phyloP scores from a whole-genome alignment of 1,140 invertebrate genomes.

The honey bee (Apis mellifera) region Amel_HAv3.1 CM009935.2:9360001-9360500 shows the following conservation, averaged over 20 bases:
- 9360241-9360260: conserved; percentile 88
- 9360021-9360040: conserved; percentile 85
- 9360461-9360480: conserved; percentile 72
- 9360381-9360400: conserved; percentile 71
- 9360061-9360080: conserved; percentile 84
- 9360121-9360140: conserved; percentile 83
- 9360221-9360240: conserved; percentile 81
- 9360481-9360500: conserved; percentile 81
- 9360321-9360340: conserved; percentile 85
- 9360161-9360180: neutral
- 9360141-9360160: conserved; percentile 83
- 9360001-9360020: conserved; percentile 86
- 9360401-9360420: conserved; percentile 79
- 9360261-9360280: conserved; percentile 86
- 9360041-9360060: conserved; percentile 84
- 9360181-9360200: neutral
- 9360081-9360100: conserved; percentile 84
- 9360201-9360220: conserved; percentile 17
- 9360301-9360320: conserved; percentile 82
- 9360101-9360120: conserved; percentile 81
- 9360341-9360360: conserved; percentile 81
- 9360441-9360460: conserved; percentile 82
- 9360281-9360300: conserved; percentile 82
- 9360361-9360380: conserved; percentile 78
- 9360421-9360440: conserved; percentile 85